Evolutionary conservation across 1,140 invertebrate genomes (phyloP).

Genomic region (Pogonomyrmex californicus): DNA sequence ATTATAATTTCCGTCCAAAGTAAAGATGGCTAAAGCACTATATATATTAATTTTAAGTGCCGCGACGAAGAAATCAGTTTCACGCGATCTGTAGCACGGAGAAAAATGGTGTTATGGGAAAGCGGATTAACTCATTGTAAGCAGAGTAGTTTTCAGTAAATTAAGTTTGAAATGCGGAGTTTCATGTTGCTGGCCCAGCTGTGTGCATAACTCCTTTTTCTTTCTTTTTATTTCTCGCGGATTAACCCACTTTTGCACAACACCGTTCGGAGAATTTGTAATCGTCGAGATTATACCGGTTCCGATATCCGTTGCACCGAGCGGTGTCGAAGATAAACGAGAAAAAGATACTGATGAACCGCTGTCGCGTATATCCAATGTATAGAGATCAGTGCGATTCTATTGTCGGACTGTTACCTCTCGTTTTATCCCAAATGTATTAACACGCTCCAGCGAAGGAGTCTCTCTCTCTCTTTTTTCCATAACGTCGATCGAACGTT

Average conservation of each 20-base stretch:
- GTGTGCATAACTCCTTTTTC: conserved; percentile 25
- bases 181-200: conserved; percentile 35
- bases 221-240: conserved; percentile 34
- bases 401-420: conserved; percentile 25
- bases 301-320: not conserved
- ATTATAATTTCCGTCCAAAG: not conserved
- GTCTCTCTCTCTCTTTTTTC: conserved; percentile 42
- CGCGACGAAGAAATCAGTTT: not conserved
- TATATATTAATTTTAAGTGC: not conserved
- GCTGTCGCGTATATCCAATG: not conserved
- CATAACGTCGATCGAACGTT: conserved; percentile 42
- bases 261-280: not conserved
- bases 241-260: conserved; percentile 45
- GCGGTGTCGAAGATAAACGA: not conserved
- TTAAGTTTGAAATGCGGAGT: conserved; percentile 52
- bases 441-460: conserved; percentile 44
- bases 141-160: conserved; percentile 51
- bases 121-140: conserved; percentile 27
- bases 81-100: not conserved
- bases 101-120: conserved; percentile 28
- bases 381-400: conserved; percentile 52
- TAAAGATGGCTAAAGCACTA: not conserved
- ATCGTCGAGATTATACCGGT: conserved; percentile 27
- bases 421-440: conserved; percentile 43
- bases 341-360: conserved; percentile 20